Conservation (phyloP, 2,113 vertebrate species). For the Limnothrissa miodon region DNA sequence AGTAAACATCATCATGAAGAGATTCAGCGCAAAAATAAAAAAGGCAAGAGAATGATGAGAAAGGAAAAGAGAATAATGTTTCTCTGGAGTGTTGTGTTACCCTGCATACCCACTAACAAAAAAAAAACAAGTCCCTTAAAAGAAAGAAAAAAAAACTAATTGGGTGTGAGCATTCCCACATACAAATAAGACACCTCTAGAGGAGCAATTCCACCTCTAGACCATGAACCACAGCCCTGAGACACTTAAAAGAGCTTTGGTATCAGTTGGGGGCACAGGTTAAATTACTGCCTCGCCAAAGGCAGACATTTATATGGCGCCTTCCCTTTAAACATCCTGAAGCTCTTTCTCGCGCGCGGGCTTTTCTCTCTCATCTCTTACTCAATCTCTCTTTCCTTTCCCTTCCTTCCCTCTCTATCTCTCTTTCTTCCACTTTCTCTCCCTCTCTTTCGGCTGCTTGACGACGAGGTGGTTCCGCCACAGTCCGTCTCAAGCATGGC, state of each 20-base stretch:
- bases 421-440: background rate
- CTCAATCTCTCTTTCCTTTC: background rate
- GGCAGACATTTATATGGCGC: conserved; percentile 13
- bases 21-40: background rate
- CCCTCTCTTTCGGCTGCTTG: background rate
- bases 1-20: conserved; percentile 2
- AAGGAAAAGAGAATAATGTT: background rate
- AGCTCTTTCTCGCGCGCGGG: background rate
- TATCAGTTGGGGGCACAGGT: conserved; percentile 10
- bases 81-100: background rate
- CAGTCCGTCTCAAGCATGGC: conserved; percentile 30
- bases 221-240: background rate
- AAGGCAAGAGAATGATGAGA: no score
- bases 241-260: background rate
- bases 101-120: background rate
- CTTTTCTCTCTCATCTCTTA: background rate
- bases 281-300: conserved; percentile 2
- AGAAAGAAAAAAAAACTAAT: background rate
- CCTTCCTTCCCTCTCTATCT: background rate
- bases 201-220: background rate
- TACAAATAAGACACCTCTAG: background rate
- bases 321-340: conserved; percentile 5
- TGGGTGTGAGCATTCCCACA: background rate
- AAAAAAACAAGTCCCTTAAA: background rate
- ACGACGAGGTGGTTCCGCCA: conserved; percentile 32